Evolutionary conservation across 1,140 invertebrate genomes (phyloP).

Genomic region (Linepithema humile): DNA sequence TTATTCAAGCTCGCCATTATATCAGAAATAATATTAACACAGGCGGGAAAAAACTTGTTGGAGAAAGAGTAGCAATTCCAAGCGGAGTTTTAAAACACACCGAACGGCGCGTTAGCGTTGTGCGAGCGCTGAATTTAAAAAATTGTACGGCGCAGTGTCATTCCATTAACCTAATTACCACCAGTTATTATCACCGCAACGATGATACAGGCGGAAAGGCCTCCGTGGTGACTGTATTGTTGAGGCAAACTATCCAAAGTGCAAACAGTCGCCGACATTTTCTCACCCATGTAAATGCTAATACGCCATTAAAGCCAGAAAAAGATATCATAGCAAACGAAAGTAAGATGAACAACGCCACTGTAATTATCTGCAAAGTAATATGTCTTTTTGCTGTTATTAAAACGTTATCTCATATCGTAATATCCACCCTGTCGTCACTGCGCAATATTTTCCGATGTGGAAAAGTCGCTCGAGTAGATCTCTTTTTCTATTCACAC

Average conservation of each 20-base stretch:
- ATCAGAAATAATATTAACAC: slow-evolving; percentile 12
- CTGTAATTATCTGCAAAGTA: slow-evolving; percentile 19
- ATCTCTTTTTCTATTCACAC: not conserved
- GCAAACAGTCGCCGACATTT: slow-evolving; percentile 37
- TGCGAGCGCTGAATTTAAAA: slow-evolving; percentile 19
- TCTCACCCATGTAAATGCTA: slow-evolving; percentile 49
- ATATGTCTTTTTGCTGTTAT: slow-evolving; percentile 33
- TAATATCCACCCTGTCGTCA: slow-evolving; percentile 9
- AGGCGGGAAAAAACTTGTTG: not conserved
- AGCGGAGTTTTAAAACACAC: not conserved
- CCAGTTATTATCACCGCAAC: slow-evolving; percentile 40
- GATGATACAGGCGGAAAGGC: slow-evolving; percentile 44
- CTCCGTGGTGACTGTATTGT: slow-evolving; percentile 39
- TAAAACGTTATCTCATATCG: slow-evolving; percentile 33
- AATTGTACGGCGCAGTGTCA: slow-evolving; percentile 43
- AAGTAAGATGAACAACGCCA: slow-evolving; percentile 30
- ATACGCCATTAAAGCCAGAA: slow-evolving; percentile 41
- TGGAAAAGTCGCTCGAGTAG: not conserved
- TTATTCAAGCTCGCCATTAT: slow-evolving; percentile 25
- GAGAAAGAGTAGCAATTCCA: not conserved
- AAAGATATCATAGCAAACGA: slow-evolving; percentile 27
- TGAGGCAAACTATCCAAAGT: slow-evolving; percentile 20
- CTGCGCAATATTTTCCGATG: not conserved
- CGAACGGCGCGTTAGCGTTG: not conserved
- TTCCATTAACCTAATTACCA: slow-evolving; percentile 69